A percentile compares a stretch with the other conserved stretches of the same genome.
Conservation (phyloP, 2,797 vertebrate species). For the Notamacropus eugenii region DNA sequence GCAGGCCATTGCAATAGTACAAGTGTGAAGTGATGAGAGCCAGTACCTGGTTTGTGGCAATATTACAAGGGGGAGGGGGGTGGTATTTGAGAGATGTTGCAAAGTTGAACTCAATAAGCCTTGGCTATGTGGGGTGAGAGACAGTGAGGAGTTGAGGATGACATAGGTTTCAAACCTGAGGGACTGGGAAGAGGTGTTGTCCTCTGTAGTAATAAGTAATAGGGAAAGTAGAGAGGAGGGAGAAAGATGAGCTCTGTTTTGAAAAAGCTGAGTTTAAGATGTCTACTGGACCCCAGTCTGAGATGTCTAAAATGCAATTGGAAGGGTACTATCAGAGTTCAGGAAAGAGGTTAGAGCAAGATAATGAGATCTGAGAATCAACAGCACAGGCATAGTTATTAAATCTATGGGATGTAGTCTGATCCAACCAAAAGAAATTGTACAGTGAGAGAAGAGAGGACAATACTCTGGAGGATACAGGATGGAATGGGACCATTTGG, state of each 20-base stretch:
- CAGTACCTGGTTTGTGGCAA: not conserved
- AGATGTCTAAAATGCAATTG: not conserved
- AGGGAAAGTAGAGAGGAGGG: not conserved
- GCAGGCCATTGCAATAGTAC: not conserved
- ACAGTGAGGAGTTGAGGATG: not conserved
- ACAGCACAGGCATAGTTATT: not conserved
- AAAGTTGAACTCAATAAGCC: not conserved
- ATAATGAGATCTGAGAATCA: not conserved
- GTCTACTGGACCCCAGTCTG: not conserved
- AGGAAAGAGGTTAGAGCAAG: not conserved
- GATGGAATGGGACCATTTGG: not conserved
- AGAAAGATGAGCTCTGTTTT: not conserved
- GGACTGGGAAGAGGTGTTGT: not conserved
- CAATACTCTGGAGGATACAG: not conserved
- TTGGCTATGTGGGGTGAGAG: not conserved
- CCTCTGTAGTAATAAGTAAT: not conserved
- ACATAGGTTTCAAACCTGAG: not conserved
- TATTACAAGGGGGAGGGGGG: not conserved
- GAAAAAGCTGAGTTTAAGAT: not conserved
- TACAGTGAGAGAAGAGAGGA: not conserved
- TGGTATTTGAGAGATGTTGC: not conserved
- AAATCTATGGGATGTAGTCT: not conserved
- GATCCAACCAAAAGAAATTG: not conserved
- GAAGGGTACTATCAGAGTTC: not conserved
- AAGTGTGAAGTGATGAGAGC: not conserved